These are phyloP conservation scores for Marmota monax DNA, from an alignment of 2,113 vertebrate species.

Conservation along the genomic window DNA sequence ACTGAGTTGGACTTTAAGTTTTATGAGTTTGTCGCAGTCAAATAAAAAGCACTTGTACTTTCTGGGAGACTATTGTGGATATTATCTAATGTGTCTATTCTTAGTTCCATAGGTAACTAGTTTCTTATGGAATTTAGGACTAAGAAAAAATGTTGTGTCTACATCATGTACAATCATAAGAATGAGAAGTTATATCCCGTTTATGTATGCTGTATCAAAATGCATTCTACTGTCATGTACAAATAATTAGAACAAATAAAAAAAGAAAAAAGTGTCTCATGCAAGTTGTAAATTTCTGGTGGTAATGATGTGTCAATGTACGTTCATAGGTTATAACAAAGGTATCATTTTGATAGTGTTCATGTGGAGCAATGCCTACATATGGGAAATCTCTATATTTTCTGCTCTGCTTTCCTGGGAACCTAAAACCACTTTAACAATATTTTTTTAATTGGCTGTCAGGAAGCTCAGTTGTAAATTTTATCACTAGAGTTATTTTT, in stretches of 20 bases:
- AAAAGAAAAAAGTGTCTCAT: too few species aligned
- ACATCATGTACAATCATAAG: too few species aligned
- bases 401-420: background rate
- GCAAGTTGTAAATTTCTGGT: background rate
- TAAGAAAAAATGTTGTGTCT: background rate
- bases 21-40: background rate
- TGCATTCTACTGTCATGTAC: too few species aligned
- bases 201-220: too few species aligned
- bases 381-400: background rate
- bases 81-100: background rate
- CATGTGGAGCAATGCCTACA: too few species aligned
- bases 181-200: too few species aligned
- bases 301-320: background rate
- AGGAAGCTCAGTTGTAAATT: slow-evolving; percentile 43
- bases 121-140: slow-evolving; percentile 10
- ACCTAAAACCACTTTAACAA: slow-evolving; percentile 15
- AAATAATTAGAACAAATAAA: too few species aligned
- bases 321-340: background rate
- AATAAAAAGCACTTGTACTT: background rate
- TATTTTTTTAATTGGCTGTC: background rate
- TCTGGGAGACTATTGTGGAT: background rate
- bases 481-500: background rate
- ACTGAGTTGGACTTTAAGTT: background rate
- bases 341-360: background rate
- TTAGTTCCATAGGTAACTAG: background rate